Percentiles rank a stretch among this genome's conserved stretches.
Evolutionary conservation across 2,797 vertebrate genomes (phyloP).

Genomic region (Chloroceryle inda): DNA sequence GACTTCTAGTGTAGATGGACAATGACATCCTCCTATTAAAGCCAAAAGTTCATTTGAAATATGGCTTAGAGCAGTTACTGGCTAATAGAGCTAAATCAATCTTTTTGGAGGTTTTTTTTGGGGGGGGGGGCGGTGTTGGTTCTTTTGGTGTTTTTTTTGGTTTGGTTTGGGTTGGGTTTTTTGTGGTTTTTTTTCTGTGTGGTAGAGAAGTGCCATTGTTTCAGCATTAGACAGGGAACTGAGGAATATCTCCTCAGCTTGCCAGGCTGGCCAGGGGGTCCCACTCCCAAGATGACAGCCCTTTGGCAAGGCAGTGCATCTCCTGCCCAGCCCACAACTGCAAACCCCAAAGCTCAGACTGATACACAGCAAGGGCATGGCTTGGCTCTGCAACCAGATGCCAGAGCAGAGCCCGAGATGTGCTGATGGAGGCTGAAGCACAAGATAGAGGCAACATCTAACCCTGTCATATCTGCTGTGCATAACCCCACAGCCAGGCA

Average conservation of each 20-base stretch:
- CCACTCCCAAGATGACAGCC: background rate
- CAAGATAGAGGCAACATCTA: background rate
- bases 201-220: background rate
- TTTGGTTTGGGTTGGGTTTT: too few relatives aligned
- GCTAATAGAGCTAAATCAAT: background rate
- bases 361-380: fast-evolving
- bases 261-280: background rate
- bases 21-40: background rate
- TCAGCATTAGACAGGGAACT: background rate
- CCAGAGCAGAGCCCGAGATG: background rate
- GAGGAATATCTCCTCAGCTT: background rate
- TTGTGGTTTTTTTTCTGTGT: background rate
- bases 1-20: background rate
- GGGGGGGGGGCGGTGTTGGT: too few relatives aligned
- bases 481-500: background rate
- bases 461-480: fast-evolving
- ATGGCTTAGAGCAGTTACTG: background rate
- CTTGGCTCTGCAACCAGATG: background rate
- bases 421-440: background rate
- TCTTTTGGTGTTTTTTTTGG: too few relatives aligned
- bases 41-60: background rate
- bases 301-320: background rate
- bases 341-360: background rate
- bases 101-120: background rate
- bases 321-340: fast-evolving